Conservation (phyloP, 2,797 vertebrate genomes). For the Nannoperca obscura region DNA sequence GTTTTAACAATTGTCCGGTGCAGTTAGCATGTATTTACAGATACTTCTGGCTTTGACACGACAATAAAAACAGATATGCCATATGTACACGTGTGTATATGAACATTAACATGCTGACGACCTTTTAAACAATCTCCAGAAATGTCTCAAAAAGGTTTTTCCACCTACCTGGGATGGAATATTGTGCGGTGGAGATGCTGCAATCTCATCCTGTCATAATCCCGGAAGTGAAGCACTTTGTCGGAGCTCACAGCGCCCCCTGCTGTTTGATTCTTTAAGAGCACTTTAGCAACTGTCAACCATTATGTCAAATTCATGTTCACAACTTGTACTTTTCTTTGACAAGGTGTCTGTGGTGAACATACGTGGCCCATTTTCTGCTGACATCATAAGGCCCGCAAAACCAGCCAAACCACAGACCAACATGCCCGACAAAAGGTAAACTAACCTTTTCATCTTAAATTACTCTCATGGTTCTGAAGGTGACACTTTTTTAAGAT, state of each 20-base stretch:
- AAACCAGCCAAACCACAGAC: not conserved
- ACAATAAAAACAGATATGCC: not conserved
- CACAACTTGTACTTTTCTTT: not conserved
- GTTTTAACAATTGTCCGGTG: not conserved
- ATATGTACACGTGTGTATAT: not conserved
- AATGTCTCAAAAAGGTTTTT: fast-evolving
- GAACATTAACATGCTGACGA: fast-evolving
- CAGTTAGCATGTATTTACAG: not conserved
- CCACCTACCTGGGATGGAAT: constrained; percentile 33
- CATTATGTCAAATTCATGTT: not conserved
- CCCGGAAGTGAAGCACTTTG: constrained; percentile 56
- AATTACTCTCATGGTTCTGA: not conserved
- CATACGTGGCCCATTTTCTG: not conserved
- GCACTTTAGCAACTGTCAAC: not conserved
- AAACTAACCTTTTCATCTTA: not conserved
- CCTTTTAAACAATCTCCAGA: fast-evolving
- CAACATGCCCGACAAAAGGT: not conserved
- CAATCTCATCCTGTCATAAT: not conserved
- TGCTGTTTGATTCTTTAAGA: not conserved
- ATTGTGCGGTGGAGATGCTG: not conserved
- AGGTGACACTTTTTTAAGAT: not conserved
- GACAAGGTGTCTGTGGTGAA: constrained; percentile 36
- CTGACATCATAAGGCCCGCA: not conserved
- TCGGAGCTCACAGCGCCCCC: constrained; percentile 45
- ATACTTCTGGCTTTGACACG: constrained; percentile 19